A percentile compares a stretch with the other conserved stretches of the same genome.
Conservation (phyloP, 2,888 invertebrate genomes). For the Papilio protenor region DNA sequence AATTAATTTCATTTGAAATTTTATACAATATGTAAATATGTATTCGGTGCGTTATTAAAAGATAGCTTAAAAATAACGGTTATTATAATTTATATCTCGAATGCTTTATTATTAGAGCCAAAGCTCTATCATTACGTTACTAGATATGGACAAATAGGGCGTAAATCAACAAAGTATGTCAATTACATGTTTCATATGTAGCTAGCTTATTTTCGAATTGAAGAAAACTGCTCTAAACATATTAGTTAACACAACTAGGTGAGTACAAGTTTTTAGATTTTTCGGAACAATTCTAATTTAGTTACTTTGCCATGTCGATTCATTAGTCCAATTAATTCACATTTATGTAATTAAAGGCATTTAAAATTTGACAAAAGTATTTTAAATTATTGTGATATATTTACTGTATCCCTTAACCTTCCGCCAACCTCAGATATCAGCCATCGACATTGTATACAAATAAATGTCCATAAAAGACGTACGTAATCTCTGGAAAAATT, state of each 20-base stretch:
- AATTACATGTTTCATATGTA: background rate
- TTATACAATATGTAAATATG: too few relatives aligned
- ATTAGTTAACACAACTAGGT: too few relatives aligned
- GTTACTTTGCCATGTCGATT: too few relatives aligned
- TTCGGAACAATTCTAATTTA: too few relatives aligned
- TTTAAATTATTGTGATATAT: background rate
- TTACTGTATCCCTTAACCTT: background rate
- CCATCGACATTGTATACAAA: conserved; percentile 3
- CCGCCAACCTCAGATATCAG: conserved; percentile 10
- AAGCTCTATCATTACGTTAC: background rate
- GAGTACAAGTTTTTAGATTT: too few relatives aligned
- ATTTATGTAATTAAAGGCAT: background rate
- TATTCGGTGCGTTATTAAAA: too few relatives aligned
- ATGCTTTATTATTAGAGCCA: background rate
- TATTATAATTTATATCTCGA: background rate
- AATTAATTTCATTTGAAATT: too few relatives aligned
- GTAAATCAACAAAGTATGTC: background rate
- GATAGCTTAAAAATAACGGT: background rate
- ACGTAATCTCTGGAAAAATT: conserved; percentile 16
- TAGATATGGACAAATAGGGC: background rate
- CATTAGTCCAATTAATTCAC: too few relatives aligned
- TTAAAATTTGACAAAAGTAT: background rate
- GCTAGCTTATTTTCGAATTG: background rate
- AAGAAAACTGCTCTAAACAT: background rate
- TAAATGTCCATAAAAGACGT: background rate